Evolutionary conservation across 2,113 vertebrate species (phyloP), one percentile per base, ranked within the genome.

Genomic region (Stercorarius parasiticus): DNA sequence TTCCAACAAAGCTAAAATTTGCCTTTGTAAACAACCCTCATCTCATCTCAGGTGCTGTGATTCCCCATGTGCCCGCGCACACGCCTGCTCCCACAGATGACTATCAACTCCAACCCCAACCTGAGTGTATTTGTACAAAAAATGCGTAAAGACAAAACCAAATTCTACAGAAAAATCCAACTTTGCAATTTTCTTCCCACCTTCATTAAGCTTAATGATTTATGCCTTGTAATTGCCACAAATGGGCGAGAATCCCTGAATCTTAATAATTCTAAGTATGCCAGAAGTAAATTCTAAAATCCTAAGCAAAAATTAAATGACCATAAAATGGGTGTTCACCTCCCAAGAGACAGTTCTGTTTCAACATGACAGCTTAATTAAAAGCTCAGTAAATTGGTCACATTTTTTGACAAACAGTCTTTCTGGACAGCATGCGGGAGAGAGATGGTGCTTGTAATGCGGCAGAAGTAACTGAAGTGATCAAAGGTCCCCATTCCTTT

Each of bases 251-350:
- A 93, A 86, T 91, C 86, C 65, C 62, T 78, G 70, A 64, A 86
- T 86, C 77, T 56, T 86, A 82, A n/a, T 67, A 83, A 86, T 59
- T 85, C 77, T 34, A 6, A 93, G 71, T 15, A 32, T 30, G 52
- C 62, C 71, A 78, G 78, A 78, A 86, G 38, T 74, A 82, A 65
- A 50, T 32, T 72, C 69, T 72, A 36, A 90, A 95, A 88, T 82
- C 83, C 89, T 42, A 79, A 95, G 71, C 72, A 95, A 82, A 86
- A 94, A 88, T 79, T 78, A 87, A 97, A 88, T 87, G 73, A 47
- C 70, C 64, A 79, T 71, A 80, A 95, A 96, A 93, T 36, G 38
- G 6, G 52, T 50, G 58, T 29, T 95, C 38, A 4, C 67, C 34
- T 94, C 74, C 89, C 89, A 79, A 32, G 71, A 72, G 73, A 59